Evolutionary conservation across 1,140 invertebrate genomes (phyloP).

Genomic region (Nymphalis io): DNA sequence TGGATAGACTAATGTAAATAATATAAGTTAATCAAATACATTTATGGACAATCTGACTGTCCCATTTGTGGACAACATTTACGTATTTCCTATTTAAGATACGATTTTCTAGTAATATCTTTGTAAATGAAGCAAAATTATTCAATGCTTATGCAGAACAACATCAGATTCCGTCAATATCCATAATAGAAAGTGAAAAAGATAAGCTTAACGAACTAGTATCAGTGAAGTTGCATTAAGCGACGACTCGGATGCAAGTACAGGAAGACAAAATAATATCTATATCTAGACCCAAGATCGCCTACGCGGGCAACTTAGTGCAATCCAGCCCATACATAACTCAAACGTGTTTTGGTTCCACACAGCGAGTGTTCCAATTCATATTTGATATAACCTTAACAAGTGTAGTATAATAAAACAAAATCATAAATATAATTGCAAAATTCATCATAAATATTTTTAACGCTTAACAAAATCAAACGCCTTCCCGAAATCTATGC

Average conservation of each 20-base stretch:
- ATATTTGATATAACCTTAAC: slow-evolving; percentile 61
- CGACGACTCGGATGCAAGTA: slow-evolving; percentile 40
- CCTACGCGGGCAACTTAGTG: slow-evolving; percentile 58
- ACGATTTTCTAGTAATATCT: not conserved
- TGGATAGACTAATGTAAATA: not conserved
- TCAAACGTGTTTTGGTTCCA: slow-evolving; percentile 60
- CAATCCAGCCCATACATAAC: slow-evolving; percentile 58
- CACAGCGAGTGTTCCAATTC: slow-evolving; percentile 55
- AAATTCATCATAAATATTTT: slow-evolving; percentile 20
- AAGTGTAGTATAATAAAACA: slow-evolving; percentile 24
- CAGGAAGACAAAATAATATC: slow-evolving; percentile 47
- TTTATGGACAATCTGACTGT: too few relatives aligned
- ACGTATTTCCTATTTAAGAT: slow-evolving; percentile 3
- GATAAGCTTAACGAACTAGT: slow-evolving; percentile 41
- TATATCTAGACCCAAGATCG: slow-evolving; percentile 47
- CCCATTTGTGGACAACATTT: slow-evolving; percentile 3
- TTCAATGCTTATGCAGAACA: slow-evolving; percentile 23
- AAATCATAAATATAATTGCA: slow-evolving; percentile 24
- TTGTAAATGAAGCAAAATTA: slow-evolving; percentile 12
- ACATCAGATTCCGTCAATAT: slow-evolving; percentile 39
- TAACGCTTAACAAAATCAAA: slow-evolving; percentile 14
- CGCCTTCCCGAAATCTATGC: slow-evolving; percentile 24
- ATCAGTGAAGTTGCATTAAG: slow-evolving; percentile 38
- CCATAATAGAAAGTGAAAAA: slow-evolving; percentile 41
- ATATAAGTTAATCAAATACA: too few relatives aligned